phyloP scores from a whole-genome alignment of 1,140 invertebrate genomes.

The Olivierus martensii region DNA sequence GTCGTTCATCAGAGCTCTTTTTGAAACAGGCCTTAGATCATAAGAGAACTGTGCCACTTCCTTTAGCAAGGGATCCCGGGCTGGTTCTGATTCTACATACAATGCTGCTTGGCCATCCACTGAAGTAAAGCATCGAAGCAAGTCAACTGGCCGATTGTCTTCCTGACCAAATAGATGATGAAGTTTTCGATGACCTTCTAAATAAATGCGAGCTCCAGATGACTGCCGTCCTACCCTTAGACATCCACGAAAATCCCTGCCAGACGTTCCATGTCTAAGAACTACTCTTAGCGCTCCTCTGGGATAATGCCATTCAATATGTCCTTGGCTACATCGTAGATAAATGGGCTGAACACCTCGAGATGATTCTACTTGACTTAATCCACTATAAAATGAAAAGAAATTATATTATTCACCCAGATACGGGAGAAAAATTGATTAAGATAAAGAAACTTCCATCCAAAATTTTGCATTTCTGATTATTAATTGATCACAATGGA shows the following conservation, averaged over 20 bases:
- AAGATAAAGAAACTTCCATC: no score
- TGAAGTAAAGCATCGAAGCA: conserved; percentile 44
- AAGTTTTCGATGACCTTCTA: conserved; percentile 48
- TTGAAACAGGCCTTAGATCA: conserved; percentile 44
- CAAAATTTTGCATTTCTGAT: no score
- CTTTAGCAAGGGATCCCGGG: conserved; percentile 31
- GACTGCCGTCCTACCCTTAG: conserved; percentile 35
- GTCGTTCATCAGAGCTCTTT: conserved; percentile 36
- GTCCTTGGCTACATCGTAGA: conserved; percentile 53
- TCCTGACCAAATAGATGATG: conserved; percentile 42
- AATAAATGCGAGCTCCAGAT: conserved; percentile 46
- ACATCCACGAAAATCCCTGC: conserved; percentile 49
- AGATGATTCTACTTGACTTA: no score
- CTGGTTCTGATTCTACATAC: conserved; percentile 47
- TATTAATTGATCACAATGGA: no score
- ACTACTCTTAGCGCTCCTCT: conserved; percentile 54
- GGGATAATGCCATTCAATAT: conserved; percentile 56
- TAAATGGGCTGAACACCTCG: conserved; percentile 58
- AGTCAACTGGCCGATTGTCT: conserved; percentile 18
- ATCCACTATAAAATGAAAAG: no score
- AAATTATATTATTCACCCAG: no score
- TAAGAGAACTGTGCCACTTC: conserved; percentile 47
- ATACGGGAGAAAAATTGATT: no score
- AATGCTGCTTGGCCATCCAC: conserved; percentile 50
- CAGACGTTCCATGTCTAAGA: conserved; percentile 30